A percentile compares a stretch with the other conserved stretches of the same genome.
Conservation (phyloP, 2,888 invertebrate genomes). For the Andrena trimmerana region DNA sequence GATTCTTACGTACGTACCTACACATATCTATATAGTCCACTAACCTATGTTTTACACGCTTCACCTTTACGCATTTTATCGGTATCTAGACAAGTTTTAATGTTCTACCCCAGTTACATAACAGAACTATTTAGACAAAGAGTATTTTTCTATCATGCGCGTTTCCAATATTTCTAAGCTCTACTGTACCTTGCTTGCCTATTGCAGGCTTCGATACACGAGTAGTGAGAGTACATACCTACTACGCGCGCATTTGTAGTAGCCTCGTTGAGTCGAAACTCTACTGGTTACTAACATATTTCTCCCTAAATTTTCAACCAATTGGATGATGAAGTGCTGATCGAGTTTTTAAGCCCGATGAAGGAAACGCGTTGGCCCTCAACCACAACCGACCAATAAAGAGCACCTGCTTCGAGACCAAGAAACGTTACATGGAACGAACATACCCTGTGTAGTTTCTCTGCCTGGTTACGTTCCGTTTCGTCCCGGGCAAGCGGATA, state of each 20-base stretch:
- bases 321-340: conserved; percentile 21
- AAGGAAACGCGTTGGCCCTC: conserved; percentile 53
- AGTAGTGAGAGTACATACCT: too few species aligned
- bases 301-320: not conserved
- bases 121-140: conserved; percentile 14
- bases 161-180: conserved; percentile 13
- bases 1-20: not conserved
- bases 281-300: not conserved
- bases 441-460: conserved; percentile 71
- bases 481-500: conserved; percentile 74
- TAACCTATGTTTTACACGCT: not conserved
- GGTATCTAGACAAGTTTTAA: not conserved
- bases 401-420: conserved; percentile 71
- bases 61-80: conserved; percentile 4
- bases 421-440: conserved; percentile 70
- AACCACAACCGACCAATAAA: conserved; percentile 58
- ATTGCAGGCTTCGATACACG: too few species aligned
- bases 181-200: not conserved
- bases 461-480: conserved; percentile 72
- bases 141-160: conserved; percentile 9
- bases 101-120: conserved; percentile 21
- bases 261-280: not conserved
- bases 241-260: not conserved
- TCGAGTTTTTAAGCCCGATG: conserved; percentile 37
- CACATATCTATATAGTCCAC: not conserved